Percentiles rank a stretch among this genome's conserved stretches.
Evolutionary conservation across 1,140 invertebrate species (phyloP).

Genomic region (Mylabris phalerata): DNA sequence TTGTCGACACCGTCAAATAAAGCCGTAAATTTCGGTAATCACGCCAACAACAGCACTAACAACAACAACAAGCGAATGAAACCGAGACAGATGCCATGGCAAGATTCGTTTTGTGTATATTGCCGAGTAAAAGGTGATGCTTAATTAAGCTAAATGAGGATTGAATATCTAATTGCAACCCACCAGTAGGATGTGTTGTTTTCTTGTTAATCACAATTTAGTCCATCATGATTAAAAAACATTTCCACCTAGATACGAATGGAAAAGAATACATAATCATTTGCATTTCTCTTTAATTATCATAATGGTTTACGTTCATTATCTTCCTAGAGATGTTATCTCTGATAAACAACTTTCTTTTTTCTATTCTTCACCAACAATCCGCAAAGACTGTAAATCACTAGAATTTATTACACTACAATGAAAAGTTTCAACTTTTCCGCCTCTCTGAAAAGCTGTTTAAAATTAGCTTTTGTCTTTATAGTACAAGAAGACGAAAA

Average conservation of each 20-base stretch:
- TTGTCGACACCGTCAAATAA: constrained; percentile 34
- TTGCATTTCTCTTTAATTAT: constrained; percentile 15
- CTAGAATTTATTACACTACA: constrained; percentile 4
- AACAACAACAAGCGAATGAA: background rate
- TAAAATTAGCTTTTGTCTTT: too few relatives aligned
- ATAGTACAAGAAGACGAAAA: too few relatives aligned
- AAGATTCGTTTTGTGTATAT: constrained; percentile 5
- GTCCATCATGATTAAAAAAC: constrained; percentile 6
- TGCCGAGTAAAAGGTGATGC: constrained; percentile 8
- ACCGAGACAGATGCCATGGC: constrained; percentile 12
- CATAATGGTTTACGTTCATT: constrained; percentile 7
- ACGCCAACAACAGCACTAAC: constrained; percentile 19
- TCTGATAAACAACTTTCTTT: constrained; percentile 10
- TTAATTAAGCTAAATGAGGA: constrained; percentile 22
- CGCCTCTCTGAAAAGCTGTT: too few relatives aligned
- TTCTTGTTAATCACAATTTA: constrained; percentile 9
- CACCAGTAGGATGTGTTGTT: constrained; percentile 5
- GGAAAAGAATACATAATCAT: constrained; percentile 3
- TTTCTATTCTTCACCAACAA: background rate
- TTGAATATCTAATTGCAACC: constrained; percentile 24
- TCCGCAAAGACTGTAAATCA: constrained; percentile 3
- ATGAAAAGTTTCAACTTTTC: too few relatives aligned
- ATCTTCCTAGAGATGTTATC: constrained; percentile 7
- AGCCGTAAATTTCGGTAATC: constrained; percentile 34
- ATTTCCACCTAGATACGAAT: background rate